Evolutionary conservation across 2,888 invertebrate genomes (phyloP).

Genomic region (Tetropium fuscum): DNA sequence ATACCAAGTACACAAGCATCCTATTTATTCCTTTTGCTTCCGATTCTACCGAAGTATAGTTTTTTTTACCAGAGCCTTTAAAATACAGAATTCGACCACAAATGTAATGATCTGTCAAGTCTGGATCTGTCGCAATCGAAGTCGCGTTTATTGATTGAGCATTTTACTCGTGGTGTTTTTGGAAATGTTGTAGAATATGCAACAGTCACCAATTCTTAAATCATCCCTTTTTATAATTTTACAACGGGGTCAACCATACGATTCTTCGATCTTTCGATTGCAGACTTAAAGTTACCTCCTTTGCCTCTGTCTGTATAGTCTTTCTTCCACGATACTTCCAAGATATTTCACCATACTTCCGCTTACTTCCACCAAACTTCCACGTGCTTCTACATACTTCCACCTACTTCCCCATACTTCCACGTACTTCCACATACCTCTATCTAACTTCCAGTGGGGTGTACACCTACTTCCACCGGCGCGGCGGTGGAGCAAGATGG

Average conservation of each 20-base stretch:
- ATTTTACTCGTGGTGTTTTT: neutral
- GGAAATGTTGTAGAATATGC: neutral
- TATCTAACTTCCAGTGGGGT: neutral
- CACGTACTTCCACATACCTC: neutral
- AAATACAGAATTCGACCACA: too few relatives aligned
- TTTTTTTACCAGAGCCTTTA: too few relatives aligned
- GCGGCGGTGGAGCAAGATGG: too few relatives aligned
- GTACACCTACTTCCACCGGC: neutral
- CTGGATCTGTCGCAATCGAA: too few relatives aligned
- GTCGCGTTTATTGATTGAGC: too few relatives aligned
- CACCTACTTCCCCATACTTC: neutral
- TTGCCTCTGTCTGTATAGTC: too few relatives aligned
- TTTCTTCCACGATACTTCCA: neutral
- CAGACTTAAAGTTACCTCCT: too few relatives aligned
- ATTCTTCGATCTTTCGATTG: neutral
- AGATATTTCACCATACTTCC: neutral
- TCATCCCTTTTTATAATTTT: neutral
- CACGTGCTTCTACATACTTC: neutral
- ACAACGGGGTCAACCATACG: neutral
- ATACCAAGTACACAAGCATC: too few relatives aligned
- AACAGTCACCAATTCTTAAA: neutral
- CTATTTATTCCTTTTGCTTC: too few relatives aligned
- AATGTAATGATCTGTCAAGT: too few relatives aligned
- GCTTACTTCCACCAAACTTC: neutral
- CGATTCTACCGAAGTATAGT: too few relatives aligned